Conservation (phyloP, 2,797 vertebrate genomes). For the Chlorospingus flavigularis region DNA sequence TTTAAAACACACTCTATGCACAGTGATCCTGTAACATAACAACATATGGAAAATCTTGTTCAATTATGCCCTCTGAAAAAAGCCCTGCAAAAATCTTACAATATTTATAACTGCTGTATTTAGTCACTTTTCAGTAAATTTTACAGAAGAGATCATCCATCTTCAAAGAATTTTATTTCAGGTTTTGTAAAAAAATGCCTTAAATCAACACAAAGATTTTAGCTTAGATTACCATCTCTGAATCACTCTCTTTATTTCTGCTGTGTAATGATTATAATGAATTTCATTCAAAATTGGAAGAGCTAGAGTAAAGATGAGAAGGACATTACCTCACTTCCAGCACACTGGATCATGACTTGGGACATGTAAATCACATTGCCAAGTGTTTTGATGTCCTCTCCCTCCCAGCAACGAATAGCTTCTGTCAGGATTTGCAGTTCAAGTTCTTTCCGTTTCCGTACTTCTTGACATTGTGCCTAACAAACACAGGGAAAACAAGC, state of each 20-base stretch:
- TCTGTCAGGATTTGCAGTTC: constrained; percentile 96
- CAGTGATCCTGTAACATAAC: background rate
- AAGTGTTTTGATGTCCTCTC: constrained; percentile 92
- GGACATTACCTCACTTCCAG: constrained; percentile 87
- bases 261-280: background rate
- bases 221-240: background rate
- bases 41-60: background rate
- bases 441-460: constrained; percentile 94
- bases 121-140: background rate
- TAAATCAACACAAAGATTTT: background rate
- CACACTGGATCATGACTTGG: constrained; percentile 91
- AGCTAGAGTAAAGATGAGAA: background rate
- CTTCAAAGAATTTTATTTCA: background rate
- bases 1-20: background rate
- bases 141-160: background rate
- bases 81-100: background rate
- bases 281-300: background rate
- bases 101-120: background rate
- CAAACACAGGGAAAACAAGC: background rate
- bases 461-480: constrained; percentile 95
- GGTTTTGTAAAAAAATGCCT: background rate
- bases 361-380: constrained; percentile 94
- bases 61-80: background rate
- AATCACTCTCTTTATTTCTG: background rate
- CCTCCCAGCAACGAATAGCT: constrained; percentile 95